Conservation (phyloP, 2,113 vertebrate genomes). For the Pluvialis apricaria region DNA sequence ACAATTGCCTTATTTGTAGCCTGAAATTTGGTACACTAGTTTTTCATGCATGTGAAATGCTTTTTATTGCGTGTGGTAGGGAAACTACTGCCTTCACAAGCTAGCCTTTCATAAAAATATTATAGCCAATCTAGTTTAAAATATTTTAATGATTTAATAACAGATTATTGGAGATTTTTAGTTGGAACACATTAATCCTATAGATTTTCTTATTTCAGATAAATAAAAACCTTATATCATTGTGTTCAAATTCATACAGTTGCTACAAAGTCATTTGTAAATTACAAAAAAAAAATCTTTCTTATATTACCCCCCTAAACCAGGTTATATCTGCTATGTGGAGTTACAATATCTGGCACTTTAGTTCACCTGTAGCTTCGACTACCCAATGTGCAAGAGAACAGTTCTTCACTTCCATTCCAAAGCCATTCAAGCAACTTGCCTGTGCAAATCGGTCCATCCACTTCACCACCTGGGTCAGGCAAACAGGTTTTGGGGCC, state of each 20-base stretch:
- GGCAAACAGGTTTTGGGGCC: neutral
- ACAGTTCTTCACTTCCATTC: neutral
- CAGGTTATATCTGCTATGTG: neutral
- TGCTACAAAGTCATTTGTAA: neutral
- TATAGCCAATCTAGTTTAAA: neutral
- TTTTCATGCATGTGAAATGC: slow-evolving; percentile 36
- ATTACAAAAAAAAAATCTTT: neutral
- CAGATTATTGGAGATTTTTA: neutral
- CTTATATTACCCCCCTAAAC: neutral
- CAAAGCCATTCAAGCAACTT: neutral
- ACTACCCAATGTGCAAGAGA: neutral
- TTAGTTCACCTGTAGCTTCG: neutral
- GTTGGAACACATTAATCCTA: neutral
- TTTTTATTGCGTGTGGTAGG: slow-evolving; percentile 35
- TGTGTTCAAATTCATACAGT: neutral
- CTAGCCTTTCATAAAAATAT: neutral
- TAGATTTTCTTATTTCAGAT: neutral
- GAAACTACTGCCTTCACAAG: neutral
- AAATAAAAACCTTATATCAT: neutral
- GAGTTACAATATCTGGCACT: neutral
- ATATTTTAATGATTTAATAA: neutral
- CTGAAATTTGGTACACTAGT: slow-evolving; percentile 22
- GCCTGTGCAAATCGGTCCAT: neutral
- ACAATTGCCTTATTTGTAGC: slow-evolving; percentile 61
- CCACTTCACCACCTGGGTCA: fast-evolving